A percentile compares a stretch with the other conserved stretches of the same genome.
Evolutionary conservation across 2,888 invertebrate species (phyloP).

Genomic region (Serrognathus titanus): DNA sequence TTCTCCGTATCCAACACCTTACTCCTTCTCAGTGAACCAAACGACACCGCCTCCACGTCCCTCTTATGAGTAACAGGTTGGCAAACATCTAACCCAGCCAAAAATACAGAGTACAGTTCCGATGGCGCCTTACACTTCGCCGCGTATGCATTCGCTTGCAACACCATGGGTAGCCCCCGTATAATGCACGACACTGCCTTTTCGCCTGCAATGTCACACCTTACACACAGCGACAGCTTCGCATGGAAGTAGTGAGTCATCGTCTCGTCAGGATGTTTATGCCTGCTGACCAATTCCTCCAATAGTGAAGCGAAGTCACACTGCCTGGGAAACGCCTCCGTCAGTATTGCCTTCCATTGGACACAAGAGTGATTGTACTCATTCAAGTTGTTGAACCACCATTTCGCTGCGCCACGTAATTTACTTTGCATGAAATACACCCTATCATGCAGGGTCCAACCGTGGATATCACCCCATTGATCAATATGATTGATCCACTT

Average conservation of each 20-base stretch:
- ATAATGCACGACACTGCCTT: conserved; percentile 10
- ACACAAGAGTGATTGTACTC: too few species aligned
- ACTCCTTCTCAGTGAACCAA: neutral
- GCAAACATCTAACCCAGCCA: neutral
- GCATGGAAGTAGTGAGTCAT: conserved; percentile 33
- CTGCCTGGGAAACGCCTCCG: too few species aligned
- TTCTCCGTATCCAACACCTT: neutral
- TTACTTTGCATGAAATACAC: too few species aligned
- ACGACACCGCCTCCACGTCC: neutral
- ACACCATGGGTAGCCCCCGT: conserved; percentile 8
- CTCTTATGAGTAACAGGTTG: neutral
- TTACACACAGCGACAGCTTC: conserved; percentile 22
- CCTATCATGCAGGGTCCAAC: too few species aligned
- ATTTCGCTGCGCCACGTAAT: too few species aligned
- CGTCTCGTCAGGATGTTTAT: conserved; percentile 23
- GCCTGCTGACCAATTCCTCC: conserved; percentile 28
- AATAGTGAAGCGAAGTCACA: conserved; percentile 25
- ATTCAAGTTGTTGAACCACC: too few species aligned
- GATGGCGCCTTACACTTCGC: conserved; percentile 1
- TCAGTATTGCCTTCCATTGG: too few species aligned
- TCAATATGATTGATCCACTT: too few species aligned
- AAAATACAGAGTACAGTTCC: conserved; percentile 1
- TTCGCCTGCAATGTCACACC: neutral
- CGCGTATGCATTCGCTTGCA: conserved; percentile 6
- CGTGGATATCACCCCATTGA: too few species aligned